Conservation (phyloP, 2,888 invertebrate genomes). For the Ichneumoninae sp. region DNA sequence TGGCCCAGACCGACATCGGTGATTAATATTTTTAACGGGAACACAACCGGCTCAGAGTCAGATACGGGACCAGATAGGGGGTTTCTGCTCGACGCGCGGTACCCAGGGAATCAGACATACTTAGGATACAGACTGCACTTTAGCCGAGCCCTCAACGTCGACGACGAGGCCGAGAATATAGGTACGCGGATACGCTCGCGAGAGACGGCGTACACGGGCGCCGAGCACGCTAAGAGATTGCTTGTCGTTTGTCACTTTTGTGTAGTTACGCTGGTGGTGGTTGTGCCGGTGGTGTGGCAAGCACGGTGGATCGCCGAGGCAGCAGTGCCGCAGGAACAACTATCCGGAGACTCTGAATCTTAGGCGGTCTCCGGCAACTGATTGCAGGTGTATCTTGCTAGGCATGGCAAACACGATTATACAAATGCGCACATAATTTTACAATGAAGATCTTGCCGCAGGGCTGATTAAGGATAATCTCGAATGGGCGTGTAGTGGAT, state of each 20-base stretch:
- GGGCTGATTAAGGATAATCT: too few species aligned
- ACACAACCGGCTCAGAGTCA: conserved; percentile 58
- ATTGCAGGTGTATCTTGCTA: conserved; percentile 42
- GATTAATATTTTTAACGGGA: conserved; percentile 73
- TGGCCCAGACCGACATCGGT: conserved; percentile 49
- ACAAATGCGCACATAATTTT: not conserved
- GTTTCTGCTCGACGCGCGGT: conserved; percentile 30
- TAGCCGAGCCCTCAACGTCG: conserved; percentile 37
- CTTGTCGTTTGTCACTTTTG: conserved; percentile 68
- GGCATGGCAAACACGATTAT: conserved; percentile 8
- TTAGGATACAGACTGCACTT: conserved; percentile 41
- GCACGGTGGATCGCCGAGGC: conserved; percentile 20
- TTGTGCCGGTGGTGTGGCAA: conserved; percentile 24
- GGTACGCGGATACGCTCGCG: conserved; percentile 46
- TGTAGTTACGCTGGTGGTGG: conserved; percentile 56
- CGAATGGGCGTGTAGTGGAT: conserved; percentile 10
- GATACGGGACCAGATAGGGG: conserved; percentile 64
- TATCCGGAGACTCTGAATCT: conserved; percentile 43
- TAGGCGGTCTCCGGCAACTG: conserved; percentile 34
- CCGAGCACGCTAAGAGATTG: conserved; percentile 69
- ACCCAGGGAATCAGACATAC: conserved; percentile 7
- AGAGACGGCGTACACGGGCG: conserved; percentile 67
- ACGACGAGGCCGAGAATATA: conserved; percentile 36
- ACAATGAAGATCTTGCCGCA: conserved; percentile 33
- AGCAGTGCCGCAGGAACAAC: conserved; percentile 12